Base-by-base conservation (phyloP, 2,888 invertebrate species). In the Thereva unica region DNA sequence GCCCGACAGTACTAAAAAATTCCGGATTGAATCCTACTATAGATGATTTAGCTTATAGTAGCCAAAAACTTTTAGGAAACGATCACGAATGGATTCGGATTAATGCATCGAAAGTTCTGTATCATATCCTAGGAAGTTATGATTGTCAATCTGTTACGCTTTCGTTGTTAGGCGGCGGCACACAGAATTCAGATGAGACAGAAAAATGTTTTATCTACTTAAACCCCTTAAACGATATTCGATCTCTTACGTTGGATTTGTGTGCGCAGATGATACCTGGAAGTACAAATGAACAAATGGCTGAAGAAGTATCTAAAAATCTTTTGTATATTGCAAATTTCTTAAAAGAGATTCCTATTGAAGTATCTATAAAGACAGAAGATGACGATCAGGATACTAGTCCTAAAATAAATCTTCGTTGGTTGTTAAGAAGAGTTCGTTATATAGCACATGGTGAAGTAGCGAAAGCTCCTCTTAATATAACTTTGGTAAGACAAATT, bases 71-170 rank as follows among this genome's bases (percentile, higher is more conserved):
- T 50, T 77, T 96, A 10, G 87, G 85, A 0, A 89, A 96, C 78
- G 90, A 92, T 9, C 95, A 96, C 76, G 85, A 88, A 41, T 95
- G 95, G 95, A 92, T 96, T 0, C 85, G 95, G 64, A 82, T 93
- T 53, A 86, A 86, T 67, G 85, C 93, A 0, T 86, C 89, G 0
- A 92, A 93, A 77, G 84, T 94, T 69, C 79, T 95, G 50, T 90
- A 91, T 0, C 84, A 87, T 54, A 83, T 95, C 57, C 81, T 96
- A 64, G 82, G 86, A 0, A 80, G 84, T 0, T 84, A 89, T 54
- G 85, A 91, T 74, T 80, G 85, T 6, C 84, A 85, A 1, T 84
- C 87, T 68, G 81, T 92, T 53, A 84, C 86, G 34, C 73, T 75
- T 53, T 73, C 85, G 67, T 75, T 86, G 4, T 45, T 57, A 4